Base-by-base conservation (phyloP, 2,888 invertebrate genomes). In the Listrodromus nycthemerus region DNA sequence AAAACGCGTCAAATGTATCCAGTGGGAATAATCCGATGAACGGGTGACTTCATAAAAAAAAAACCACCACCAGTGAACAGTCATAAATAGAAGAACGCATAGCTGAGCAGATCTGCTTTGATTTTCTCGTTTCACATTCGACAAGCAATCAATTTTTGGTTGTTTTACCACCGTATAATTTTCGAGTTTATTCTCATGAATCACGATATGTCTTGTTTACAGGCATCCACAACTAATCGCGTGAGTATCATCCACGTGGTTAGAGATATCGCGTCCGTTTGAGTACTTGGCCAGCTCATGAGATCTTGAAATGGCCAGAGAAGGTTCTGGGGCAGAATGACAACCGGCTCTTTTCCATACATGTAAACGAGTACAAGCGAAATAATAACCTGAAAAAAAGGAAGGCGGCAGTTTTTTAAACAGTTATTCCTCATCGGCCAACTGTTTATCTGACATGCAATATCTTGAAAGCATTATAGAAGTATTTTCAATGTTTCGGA, bases 271-370 rank as follows among this genome's bases (percentile, higher is more conserved):
- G 91, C 89, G 85, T 89, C 89, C 41, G 89, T 88, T 5, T 89
- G 85, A 33, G 84, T 58, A 61, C 89, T 88, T 19, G 93, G 92
- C 92, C 92, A 93, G 66, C 91, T 91, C n/a, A 93, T 78, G 30
- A 92, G 33, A 71, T 80, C 80, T 58, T 90, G 87, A 3, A 93
- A 58, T 1, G 92, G 92, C 91, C 92, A 92, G 1, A 92, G 63
- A 27, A 86, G 84, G 48, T 88, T 90, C 63, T 88, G 87, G 48
- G 93, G 89, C 8, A 93, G 79, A 82, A 89, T 83, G 69, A 92
- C 86, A 6, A 93, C 91, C 50, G 92, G 89, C 76, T 90, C 90
- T 21, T 69, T 90, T 70, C 88, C 87, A 61, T 92, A 92, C 33
- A 89, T 45, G 65, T 86, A 91, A 48, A 91, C 16, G 66, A 93